Conservation (phyloP, 2,888 invertebrate genomes). For the Volucella inflata region DNA sequence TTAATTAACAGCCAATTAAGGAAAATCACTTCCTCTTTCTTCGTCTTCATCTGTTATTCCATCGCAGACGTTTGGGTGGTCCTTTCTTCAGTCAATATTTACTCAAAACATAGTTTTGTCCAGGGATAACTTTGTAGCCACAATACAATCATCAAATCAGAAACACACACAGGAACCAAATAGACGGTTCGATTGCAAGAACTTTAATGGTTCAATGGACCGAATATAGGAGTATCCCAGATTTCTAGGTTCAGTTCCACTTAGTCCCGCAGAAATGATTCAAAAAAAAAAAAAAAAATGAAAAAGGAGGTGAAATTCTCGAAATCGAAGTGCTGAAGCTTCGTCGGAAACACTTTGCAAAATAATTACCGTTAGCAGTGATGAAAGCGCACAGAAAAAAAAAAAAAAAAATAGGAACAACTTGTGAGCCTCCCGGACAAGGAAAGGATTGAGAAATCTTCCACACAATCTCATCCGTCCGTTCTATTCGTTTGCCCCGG, state of each 20-base stretch:
- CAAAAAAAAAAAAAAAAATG: conserved; percentile 7
- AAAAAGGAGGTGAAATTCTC: conserved; percentile 21
- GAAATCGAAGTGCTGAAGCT: conserved; percentile 57
- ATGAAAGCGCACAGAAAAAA: neutral
- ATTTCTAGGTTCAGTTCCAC: too few relatives aligned
- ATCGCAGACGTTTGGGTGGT: neutral
- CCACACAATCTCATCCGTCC: neutral
- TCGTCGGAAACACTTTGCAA: conserved; percentile 61
- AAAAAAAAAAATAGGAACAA: neutral
- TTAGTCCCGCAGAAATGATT: conserved; percentile 15
- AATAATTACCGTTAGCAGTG: conserved; percentile 54
- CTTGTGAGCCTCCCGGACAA: too few relatives aligned
- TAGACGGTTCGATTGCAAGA: neutral
- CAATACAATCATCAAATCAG: too few relatives aligned
- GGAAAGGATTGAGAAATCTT: too few relatives aligned
- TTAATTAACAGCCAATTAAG: conserved; percentile 75
- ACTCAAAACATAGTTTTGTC: neutral
- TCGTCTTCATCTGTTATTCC: conserved; percentile 32
- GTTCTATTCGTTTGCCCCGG: neutral
- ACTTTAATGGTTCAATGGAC: conserved; percentile 56
- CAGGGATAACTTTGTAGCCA: too few relatives aligned
- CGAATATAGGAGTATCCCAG: conserved; percentile 24
- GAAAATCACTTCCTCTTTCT: conserved; percentile 66
- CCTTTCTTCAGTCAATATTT: conserved; percentile 46
- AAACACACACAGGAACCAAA: too few relatives aligned